Evolutionary conservation across 1,140 invertebrate genomes (phyloP).

Genomic region (Episyrphus balteatus): DNA sequence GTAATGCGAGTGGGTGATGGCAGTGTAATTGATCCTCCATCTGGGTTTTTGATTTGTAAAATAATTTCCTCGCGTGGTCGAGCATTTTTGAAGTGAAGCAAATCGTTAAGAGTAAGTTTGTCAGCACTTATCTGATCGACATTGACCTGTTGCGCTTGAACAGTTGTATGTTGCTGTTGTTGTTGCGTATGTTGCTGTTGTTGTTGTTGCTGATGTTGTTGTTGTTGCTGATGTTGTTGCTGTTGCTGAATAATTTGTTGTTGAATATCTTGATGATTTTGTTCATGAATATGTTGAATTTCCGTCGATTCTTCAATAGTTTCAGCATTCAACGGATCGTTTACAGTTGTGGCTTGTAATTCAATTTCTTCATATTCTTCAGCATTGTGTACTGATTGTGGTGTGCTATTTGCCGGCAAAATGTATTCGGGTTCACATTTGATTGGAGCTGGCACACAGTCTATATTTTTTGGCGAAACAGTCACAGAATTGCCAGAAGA

Average conservation of each 20-base stretch:
- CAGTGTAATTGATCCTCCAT: conserved; percentile 28
- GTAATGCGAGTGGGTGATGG: conserved; percentile 18
- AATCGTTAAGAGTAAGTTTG: conserved; percentile 28
- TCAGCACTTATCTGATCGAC: conserved; percentile 31
- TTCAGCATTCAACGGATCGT: conserved; percentile 26
- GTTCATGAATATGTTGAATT: conserved; percentile 29
- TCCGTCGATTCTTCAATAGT: conserved; percentile 27
- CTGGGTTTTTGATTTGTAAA: conserved; percentile 30
- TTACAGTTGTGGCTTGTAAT: conserved; percentile 27
- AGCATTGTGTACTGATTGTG: no score
- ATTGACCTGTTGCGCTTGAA: conserved; percentile 20
- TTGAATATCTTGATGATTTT: conserved; percentile 26
- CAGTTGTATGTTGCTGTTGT: conserved; percentile 13
- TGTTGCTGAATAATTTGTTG: conserved; percentile 24
- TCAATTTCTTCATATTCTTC: conserved; percentile 32
- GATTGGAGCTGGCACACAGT: no score
- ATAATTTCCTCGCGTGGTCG: conserved; percentile 31
- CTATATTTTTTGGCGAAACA: no score
- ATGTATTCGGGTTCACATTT: not conserved
- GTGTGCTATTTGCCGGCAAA: conserved; percentile 7
- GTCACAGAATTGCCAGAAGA: no score
- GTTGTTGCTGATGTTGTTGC: conserved; percentile 20
- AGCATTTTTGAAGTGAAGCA: conserved; percentile 27
- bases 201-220: conserved; percentile 12
- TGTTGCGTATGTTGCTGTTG: conserved; percentile 9